Base-by-base conservation (phyloP, 1,140 invertebrate genomes). In the Dendroctonus ponderosae region DNA sequence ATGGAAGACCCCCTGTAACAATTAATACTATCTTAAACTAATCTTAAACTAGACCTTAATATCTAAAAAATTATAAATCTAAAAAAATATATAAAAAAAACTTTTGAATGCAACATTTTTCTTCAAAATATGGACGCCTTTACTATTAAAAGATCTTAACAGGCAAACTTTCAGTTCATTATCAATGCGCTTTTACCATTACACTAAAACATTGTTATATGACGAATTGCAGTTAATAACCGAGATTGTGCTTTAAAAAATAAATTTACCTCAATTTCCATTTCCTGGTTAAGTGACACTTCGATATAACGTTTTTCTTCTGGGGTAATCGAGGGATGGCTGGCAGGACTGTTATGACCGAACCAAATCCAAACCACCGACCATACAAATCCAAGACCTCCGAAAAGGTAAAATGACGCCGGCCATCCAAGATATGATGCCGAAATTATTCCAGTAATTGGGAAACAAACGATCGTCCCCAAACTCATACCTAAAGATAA, bases 361-460 rank as follows among this genome's bases (percentile, higher is more conserved):
- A 87, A 80, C 39, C 85, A 78, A 46, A 84, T 78, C 84, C 89
- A 93, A 0, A 85, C 5, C 0, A 84, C 64, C 7, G 83, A 81
- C 85, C 88, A 90, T 0, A 82, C 0, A 1, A 90, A 64, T n/a
- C 86, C 82, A 0, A 87, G 66, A 6, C 72, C 80, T 62, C 91
- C 91, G 73, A 92, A 89, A 0, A 87, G 73, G 72, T 93, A 94
- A 76, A 92, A 93, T 3, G 90, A 86, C 12, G 85, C 81, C 0
- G 89, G 89, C 91, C 91, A 93, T 0, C 91, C 91, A 2, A 84
- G 67, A 12, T 40, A 46, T 0, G 87, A 87, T 5, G 80, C 82
- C 0, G 88, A 84, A 3, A 93, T 75, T 6, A 82, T 66, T 0
- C 91, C 91, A 44, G 85, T 86, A 40, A 89, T 75, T 0, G 88